Evolutionary conservation across 2,888 invertebrate species (phyloP).

Genomic region (Cataglyphis cursor): DNA sequence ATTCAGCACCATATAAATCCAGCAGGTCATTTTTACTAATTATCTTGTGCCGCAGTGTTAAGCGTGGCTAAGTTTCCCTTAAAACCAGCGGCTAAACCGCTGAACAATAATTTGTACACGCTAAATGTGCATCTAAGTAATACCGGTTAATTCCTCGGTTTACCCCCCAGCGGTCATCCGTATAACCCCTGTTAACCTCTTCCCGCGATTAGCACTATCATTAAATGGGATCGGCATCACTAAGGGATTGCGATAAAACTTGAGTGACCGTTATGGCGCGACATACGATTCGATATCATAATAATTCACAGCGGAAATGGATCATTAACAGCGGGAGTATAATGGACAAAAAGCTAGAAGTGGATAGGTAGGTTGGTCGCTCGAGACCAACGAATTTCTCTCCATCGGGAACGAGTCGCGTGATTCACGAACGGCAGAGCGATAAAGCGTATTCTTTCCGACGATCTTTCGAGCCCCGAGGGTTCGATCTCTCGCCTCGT

Average conservation of each 20-base stretch:
- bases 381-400: constrained; percentile 41
- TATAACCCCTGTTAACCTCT: constrained; percentile 49
- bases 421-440: constrained; percentile 56
- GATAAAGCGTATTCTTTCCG: constrained; percentile 65
- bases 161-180: constrained; percentile 28
- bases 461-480: constrained; percentile 58
- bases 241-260: constrained; percentile 41
- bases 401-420: constrained; percentile 48
- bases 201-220: constrained; percentile 49
- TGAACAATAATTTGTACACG: constrained; percentile 46
- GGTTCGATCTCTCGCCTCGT: constrained; percentile 62
- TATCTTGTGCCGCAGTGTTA: constrained; percentile 5
- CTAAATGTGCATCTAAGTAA: constrained; percentile 45
- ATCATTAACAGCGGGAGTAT: constrained; percentile 48
- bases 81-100: constrained; percentile 28
- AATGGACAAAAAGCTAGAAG: constrained; percentile 48
- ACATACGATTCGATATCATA: constrained; percentile 51
- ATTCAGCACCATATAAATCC: not conserved
- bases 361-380: constrained; percentile 15
- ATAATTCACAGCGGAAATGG: constrained; percentile 44
- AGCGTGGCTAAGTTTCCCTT: constrained; percentile 9
- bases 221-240: constrained; percentile 50
- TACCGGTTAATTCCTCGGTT: constrained; percentile 50
- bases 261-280: constrained; percentile 42
- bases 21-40: not conserved